Base-by-base conservation (phyloP, 2,888 invertebrate species). In the Drosophila ezoana region DNA sequence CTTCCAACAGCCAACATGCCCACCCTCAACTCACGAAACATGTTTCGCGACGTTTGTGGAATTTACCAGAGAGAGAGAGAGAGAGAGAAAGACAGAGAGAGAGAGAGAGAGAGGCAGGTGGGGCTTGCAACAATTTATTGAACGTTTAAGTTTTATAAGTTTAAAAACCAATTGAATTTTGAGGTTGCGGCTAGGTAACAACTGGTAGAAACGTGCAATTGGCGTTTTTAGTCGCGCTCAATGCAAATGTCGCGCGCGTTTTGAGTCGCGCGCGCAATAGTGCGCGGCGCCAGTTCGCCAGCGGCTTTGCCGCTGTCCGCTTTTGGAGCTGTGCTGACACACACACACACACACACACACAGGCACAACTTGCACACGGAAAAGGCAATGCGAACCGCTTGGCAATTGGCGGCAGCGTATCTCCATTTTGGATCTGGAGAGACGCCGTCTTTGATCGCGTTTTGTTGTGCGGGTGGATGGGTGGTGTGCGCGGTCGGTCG, bases 141-240 rank as follows among this genome's bases (percentile, higher is more conserved):
- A 76, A 64, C 85, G 68, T 56, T 81, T 72, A 72, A 84, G 83
- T 87, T 81, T 81, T 76, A 87, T 80, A 86, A 87, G 76, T 69
- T 28, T 75, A 63, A 85, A 79, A 79, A 80, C 80, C 83, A 84
- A 88, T 88, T 88, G 73, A 82, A 88, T 83, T 88, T 82, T 67
- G 76, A 74, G 71, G 65, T 54, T 44, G 51, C 41, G 56, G 40
- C 64, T 37, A 14, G n/a, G 33, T 16, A 47, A 33, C 52, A 41
- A 18, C 41, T n/a, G 9, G 18, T 41, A 47, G 28, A 60, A 66
- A 44, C 40, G 2, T 18, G 32, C 41, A 52, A 18, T 37, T 62
- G 41, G 10, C 66, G 66, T 56, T 60, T 63, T 71, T 67, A 48
- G 49, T 72, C 62, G 72, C 77, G 67, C 38, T 74, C 56, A 69